Conservation (phyloP, 2,797 vertebrate genomes). For the Sebastes taczanowskii region DNA sequence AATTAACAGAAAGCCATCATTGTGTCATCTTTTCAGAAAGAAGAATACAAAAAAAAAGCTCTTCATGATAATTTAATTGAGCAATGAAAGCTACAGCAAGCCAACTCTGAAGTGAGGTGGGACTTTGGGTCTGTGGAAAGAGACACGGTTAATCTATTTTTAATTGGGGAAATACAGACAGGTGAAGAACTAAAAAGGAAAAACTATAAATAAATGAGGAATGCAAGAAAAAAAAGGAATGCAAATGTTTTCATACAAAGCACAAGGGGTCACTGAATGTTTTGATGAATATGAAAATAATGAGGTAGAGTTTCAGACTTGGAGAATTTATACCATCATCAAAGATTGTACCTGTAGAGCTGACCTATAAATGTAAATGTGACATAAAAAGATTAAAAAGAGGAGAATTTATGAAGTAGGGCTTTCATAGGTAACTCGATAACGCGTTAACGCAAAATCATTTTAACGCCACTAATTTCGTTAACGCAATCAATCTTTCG, state of each 20-base stretch:
- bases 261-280: not conserved
- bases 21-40: not conserved
- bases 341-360: not conserved
- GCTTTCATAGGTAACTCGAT: too few relatives aligned
- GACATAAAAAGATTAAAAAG: not conserved
- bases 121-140: not conserved
- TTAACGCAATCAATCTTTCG: too few relatives aligned
- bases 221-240: not conserved
- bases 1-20: not conserved
- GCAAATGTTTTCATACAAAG: not conserved
- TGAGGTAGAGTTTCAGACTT: not conserved
- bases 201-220: not conserved
- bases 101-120: not conserved
- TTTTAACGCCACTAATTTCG: too few relatives aligned
- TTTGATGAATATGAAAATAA: not conserved
- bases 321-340: not conserved
- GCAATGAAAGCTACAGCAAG: not conserved
- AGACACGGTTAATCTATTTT: not conserved
- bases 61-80: not conserved
- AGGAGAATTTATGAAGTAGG: not conserved
- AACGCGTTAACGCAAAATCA: rapidly evolving
- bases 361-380: not conserved
- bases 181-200: not conserved
- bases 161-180: not conserved
- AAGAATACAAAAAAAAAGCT: not conserved